phyloP scores from a whole-genome alignment of 1,140 invertebrate species.

The Ceratosolen solmsi region DNA sequence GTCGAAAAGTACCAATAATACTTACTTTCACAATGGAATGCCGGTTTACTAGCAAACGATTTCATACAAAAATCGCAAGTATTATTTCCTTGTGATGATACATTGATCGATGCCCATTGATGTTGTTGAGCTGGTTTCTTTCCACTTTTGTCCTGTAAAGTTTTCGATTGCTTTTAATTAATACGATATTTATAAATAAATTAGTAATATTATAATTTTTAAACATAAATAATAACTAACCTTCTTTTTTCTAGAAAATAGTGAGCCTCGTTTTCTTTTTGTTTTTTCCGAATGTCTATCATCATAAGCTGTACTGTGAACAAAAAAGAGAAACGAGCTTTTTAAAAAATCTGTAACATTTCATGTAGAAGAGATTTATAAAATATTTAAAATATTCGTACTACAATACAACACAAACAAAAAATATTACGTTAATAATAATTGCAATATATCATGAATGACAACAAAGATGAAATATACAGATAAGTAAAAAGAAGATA shows the following conservation, averaged over 20 bases:
- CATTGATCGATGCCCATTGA: slow-evolving; percentile 82
- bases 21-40: slow-evolving; percentile 82
- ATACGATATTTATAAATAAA: background rate
- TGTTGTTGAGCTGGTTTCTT: slow-evolving; percentile 74
- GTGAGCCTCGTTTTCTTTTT: slow-evolving; percentile 86
- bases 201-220: background rate
- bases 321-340: slow-evolving; percentile 22
- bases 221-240: slow-evolving; percentile 66
- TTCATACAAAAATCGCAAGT: slow-evolving; percentile 88
- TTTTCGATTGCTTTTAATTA: background rate
- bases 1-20: slow-evolving; percentile 39
- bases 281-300: slow-evolving; percentile 85
- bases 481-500: slow-evolving; percentile 25
- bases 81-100: slow-evolving; percentile 64
- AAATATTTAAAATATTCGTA: slow-evolving; percentile 2
- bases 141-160: slow-evolving; percentile 67
- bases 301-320: slow-evolving; percentile 76
- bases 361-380: background rate
- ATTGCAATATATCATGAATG: slow-evolving; percentile 22
- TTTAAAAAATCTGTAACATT: background rate
- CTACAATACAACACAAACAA: slow-evolving; percentile 16
- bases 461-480: slow-evolving; percentile 13
- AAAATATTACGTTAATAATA: slow-evolving; percentile 22
- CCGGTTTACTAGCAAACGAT: slow-evolving; percentile 84
- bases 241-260: slow-evolving; percentile 93